Conservation (phyloP, 2,113 vertebrate genomes). For the Burhinus oedicnemus region DNA sequence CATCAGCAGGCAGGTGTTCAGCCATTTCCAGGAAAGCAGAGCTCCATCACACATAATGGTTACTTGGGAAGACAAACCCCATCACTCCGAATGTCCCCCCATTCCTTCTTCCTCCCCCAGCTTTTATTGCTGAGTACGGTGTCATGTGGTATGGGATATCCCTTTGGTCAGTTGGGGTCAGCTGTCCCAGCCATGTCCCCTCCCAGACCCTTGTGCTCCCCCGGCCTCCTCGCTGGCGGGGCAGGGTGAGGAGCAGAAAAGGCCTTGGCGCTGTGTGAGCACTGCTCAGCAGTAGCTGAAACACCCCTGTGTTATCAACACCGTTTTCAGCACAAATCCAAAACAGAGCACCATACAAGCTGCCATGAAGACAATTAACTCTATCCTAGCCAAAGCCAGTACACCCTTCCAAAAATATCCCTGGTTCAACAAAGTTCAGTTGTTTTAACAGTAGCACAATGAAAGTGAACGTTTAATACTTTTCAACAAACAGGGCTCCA, state of each 20-base stretch:
- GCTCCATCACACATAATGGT: rapidly evolving
- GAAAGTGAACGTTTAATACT: background rate
- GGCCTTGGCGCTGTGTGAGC: background rate
- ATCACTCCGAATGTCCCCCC: rapidly evolving
- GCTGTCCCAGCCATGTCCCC: background rate
- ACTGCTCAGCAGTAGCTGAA: background rate
- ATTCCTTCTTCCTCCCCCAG: background rate
- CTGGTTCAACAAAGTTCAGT: background rate
- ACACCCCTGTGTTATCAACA: background rate
- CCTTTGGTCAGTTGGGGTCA: background rate
- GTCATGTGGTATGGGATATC: rapidly evolving
- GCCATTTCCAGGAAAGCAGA: background rate
- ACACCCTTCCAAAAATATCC: background rate
- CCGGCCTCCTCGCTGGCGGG: background rate
- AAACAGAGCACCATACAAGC: background rate
- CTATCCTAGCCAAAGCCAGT: rapidly evolving
- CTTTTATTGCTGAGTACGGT: background rate
- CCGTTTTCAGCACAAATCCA: background rate
- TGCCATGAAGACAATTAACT: background rate
- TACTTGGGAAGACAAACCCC: background rate
- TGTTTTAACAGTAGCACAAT: background rate
- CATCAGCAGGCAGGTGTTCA: background rate
- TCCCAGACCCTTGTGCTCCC: background rate
- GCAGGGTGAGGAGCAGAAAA: background rate
- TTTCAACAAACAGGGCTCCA: background rate